Evolutionary conservation across 2,888 invertebrate species (phyloP).

Genomic region (Neocrepidodera transversa): DNA sequence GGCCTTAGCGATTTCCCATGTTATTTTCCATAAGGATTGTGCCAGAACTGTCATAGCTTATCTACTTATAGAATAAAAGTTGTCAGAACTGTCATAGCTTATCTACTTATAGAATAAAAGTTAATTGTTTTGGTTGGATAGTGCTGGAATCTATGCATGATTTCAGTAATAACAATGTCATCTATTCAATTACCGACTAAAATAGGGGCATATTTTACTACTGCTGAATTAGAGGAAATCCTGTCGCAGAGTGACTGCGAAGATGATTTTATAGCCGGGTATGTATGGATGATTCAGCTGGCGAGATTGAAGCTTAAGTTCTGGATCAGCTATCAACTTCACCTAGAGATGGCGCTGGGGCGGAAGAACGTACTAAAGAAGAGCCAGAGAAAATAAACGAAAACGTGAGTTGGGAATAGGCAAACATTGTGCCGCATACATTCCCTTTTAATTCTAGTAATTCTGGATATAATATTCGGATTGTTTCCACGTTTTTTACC

Average conservation of each 20-base stretch:
- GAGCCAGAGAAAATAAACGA: slow-evolving; percentile 19
- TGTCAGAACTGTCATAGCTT: no score
- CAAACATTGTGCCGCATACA: slow-evolving; percentile 13
- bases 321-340: slow-evolving; percentile 19
- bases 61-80: no score
- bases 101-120: slow-evolving; percentile 8
- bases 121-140: slow-evolving; percentile 1
- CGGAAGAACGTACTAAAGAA: slow-evolving; percentile 17
- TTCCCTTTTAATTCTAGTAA: slow-evolving; percentile 17
- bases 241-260: slow-evolving; percentile 18
- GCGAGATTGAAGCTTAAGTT: not conserved
- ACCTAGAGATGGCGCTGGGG: slow-evolving; percentile 16
- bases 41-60: no score
- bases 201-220: not conserved
- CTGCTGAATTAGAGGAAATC: not conserved
- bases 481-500: slow-evolving; percentile 18
- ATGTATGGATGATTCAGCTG: slow-evolving; percentile 1
- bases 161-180: no score
- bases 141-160: no score
- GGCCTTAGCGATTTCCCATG: no score
- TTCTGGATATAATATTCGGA: slow-evolving; percentile 25
- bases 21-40: no score
- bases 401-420: slow-evolving; percentile 21
- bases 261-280: slow-evolving; percentile 19
- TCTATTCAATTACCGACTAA: no score